Conservation (phyloP, 1,140 invertebrate genomes). For the Rhagoletis pomonella region DNA sequence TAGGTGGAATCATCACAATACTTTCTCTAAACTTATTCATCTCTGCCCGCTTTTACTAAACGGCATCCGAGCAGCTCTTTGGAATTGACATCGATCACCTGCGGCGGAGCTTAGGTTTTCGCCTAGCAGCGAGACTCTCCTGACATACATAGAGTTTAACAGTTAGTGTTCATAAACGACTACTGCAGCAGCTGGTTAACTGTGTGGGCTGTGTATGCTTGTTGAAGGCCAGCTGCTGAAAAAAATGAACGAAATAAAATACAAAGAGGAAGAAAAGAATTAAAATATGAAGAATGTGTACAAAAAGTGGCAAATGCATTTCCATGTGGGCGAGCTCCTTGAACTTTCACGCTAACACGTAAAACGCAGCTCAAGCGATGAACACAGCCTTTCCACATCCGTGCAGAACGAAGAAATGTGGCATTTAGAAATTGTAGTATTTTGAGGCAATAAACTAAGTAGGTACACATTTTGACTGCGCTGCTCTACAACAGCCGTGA, state of each 20-base stretch:
- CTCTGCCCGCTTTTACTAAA: no score
- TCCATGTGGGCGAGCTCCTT: conserved; percentile 39
- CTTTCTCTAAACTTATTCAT: no score
- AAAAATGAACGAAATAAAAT: background rate
- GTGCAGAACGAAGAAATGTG: background rate
- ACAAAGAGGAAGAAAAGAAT: background rate
- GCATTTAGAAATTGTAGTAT: background rate
- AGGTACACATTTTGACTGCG: background rate
- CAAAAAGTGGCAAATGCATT: conserved; percentile 9
- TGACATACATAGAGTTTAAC: no score
- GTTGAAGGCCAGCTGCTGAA: no score
- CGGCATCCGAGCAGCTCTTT: no score
- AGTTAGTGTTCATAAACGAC: no score
- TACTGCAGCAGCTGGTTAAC: no score
- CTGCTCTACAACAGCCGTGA: background rate
- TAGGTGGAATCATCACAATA: no score
- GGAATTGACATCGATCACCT: no score
- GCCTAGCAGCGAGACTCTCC: no score
- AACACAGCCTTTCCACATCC: background rate
- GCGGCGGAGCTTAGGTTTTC: no score
- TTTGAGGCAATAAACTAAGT: conserved; percentile 1
- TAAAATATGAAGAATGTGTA: background rate
- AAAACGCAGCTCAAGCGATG: background rate
- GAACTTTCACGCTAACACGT: background rate
- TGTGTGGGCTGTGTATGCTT: no score